Conservation (phyloP, 2,888 invertebrate genomes). For the Campaea margaritaria region DNA sequence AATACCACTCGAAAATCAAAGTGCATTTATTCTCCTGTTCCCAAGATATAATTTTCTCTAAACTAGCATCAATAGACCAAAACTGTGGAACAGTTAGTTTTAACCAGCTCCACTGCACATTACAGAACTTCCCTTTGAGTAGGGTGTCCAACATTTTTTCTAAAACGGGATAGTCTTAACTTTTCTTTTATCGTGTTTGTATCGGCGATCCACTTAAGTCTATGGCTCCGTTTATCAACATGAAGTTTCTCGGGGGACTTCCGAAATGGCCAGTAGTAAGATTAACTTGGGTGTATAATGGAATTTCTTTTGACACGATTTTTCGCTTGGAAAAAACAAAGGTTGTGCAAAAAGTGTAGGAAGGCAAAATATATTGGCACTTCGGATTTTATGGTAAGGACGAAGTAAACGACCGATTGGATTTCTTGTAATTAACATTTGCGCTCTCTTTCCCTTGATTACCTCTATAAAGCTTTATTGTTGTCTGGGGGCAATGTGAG, state of each 20-base stretch:
- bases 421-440: no score
- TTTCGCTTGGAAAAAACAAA: constrained; percentile 13
- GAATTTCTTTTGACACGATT: constrained; percentile 13
- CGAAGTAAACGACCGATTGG: no score
- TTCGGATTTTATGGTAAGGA: not conserved
- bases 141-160: constrained; percentile 50
- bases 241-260: constrained; percentile 23
- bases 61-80: constrained; percentile 41
- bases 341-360: not conserved
- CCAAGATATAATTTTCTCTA: constrained; percentile 13
- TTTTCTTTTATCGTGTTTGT: constrained; percentile 61
- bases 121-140: constrained; percentile 48
- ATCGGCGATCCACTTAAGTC: constrained; percentile 43
- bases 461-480: no score
- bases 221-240: constrained; percentile 40
- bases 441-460: no score
- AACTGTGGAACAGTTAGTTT: constrained; percentile 44
- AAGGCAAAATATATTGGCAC: not conserved
- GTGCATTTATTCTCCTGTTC: no score
- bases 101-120: constrained; percentile 47
- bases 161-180: constrained; percentile 52
- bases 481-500: no score
- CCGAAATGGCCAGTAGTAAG: constrained; percentile 19
- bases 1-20: no score
- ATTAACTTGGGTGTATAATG: constrained; percentile 21